phyloP scores from a whole-genome alignment of 2,113 vertebrate genomes.

The Mobula hypostoma region DNA sequence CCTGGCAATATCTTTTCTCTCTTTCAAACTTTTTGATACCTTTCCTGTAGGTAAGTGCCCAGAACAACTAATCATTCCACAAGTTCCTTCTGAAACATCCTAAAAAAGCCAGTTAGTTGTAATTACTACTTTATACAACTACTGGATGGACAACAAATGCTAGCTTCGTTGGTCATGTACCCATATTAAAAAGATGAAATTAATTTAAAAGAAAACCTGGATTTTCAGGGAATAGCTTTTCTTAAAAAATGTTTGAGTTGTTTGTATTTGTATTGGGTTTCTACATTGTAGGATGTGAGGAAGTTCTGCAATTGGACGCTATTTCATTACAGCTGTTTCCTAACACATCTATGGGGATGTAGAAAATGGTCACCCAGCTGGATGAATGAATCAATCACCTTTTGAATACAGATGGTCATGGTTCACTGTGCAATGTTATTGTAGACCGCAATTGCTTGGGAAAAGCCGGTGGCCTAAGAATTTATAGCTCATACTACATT shows the following conservation, averaged over 20 bases:
- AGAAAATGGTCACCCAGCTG: slow-evolving; percentile 23
- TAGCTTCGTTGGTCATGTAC: neutral
- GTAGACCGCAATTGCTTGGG: neutral
- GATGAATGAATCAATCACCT: slow-evolving; percentile 24
- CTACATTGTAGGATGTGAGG: neutral
- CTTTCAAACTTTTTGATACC: too few species aligned
- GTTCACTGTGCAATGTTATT: slow-evolving; percentile 29
- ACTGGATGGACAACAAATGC: neutral
- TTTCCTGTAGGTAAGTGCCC: too few species aligned
- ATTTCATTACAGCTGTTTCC: neutral
- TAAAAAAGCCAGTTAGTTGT: neutral
- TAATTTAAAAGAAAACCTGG: neutral
- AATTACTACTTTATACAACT: neutral
- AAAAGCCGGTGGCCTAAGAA: slow-evolving; percentile 8
- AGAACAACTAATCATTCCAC: neutral
- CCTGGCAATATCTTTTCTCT: too few species aligned
- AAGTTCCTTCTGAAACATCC: neutral
- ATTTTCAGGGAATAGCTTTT: neutral
- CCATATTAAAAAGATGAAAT: neutral
- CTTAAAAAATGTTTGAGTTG: neutral
- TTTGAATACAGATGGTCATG: slow-evolving; percentile 25
- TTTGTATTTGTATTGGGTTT: neutral
- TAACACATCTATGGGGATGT: neutral
- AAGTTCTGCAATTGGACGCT: neutral
- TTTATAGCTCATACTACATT: slow-evolving; percentile 20